Evolutionary conservation across 2,888 invertebrate genomes (phyloP).

Genomic region (Clanis bilineata): DNA sequence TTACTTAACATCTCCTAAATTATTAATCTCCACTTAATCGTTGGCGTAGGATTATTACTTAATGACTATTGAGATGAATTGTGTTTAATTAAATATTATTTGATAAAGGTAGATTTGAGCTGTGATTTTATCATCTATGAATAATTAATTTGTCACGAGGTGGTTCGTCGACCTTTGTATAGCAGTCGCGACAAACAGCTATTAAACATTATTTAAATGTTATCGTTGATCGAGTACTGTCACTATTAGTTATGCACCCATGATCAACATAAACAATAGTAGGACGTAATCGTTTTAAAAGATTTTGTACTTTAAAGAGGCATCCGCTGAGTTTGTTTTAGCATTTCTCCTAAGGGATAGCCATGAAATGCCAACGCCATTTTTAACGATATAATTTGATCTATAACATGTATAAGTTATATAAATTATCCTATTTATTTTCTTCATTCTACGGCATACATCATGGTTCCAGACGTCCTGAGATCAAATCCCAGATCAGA

Average conservation of each 20-base stretch:
- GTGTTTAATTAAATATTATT: not conserved
- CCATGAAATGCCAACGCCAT: too few species aligned
- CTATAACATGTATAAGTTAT: too few species aligned
- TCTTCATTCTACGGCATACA: too few species aligned
- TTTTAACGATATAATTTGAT: too few species aligned
- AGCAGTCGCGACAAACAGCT: not conserved
- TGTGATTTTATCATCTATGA: constrained; percentile 18
- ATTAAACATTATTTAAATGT: constrained; percentile 1
- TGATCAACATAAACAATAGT: not conserved
- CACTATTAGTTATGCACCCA: not conserved
- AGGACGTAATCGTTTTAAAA: not conserved
- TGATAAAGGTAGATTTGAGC: not conserved
- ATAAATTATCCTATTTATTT: too few species aligned
- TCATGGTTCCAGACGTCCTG: too few species aligned
- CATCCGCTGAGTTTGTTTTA: too few species aligned
- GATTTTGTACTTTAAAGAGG: too few species aligned
- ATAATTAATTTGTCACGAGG: constrained; percentile 27
- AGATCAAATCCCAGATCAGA: too few species aligned
- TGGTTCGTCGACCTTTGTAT: constrained; percentile 4
- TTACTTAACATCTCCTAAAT: not conserved
- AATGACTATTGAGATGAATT: not conserved
- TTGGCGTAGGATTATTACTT: not conserved
- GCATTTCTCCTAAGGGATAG: too few species aligned
- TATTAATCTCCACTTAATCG: not conserved
- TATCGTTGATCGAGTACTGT: not conserved